Conservation (phyloP, 2,888 invertebrate genomes). For the Conistra vaccinii region DNA sequence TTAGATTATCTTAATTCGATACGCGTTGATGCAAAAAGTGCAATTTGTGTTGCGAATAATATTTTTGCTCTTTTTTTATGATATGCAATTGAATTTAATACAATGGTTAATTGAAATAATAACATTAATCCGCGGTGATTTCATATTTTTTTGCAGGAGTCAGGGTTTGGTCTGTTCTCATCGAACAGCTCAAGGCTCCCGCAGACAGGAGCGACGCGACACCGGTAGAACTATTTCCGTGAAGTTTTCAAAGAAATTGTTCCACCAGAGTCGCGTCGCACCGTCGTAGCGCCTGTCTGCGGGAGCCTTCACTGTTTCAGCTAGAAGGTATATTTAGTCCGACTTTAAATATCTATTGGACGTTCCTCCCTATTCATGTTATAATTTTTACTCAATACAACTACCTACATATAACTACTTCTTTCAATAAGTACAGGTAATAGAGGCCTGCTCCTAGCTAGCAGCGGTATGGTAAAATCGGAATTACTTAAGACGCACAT, state of each 20-base stretch:
- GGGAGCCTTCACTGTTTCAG: neutral
- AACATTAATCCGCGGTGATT: neutral
- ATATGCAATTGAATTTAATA: neutral
- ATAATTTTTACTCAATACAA: neutral
- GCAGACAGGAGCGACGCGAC: too few species aligned
- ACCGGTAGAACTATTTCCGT: too few species aligned
- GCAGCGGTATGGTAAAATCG: neutral
- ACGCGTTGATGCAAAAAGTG: slow-evolving; percentile 49
- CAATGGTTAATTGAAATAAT: neutral
- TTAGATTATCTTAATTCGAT: slow-evolving; percentile 39
- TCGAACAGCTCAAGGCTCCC: neutral
- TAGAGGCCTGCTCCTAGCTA: too few species aligned
- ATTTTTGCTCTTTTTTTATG: neutral
- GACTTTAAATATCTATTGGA: neutral
- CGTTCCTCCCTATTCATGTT: slow-evolving; percentile 8
- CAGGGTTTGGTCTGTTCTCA: neutral
- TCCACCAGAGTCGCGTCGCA: too few species aligned
- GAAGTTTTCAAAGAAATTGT: too few species aligned
- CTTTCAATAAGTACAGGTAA: neutral
- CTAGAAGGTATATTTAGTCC: neutral
- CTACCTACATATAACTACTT: neutral
- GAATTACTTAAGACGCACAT: too few species aligned
- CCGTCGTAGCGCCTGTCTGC: too few species aligned
- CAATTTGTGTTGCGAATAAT: slow-evolving; percentile 12
- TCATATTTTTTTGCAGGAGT: neutral